Base-by-base conservation (phyloP, 2,888 invertebrate species). In the Parascotia fuliginaria region DNA sequence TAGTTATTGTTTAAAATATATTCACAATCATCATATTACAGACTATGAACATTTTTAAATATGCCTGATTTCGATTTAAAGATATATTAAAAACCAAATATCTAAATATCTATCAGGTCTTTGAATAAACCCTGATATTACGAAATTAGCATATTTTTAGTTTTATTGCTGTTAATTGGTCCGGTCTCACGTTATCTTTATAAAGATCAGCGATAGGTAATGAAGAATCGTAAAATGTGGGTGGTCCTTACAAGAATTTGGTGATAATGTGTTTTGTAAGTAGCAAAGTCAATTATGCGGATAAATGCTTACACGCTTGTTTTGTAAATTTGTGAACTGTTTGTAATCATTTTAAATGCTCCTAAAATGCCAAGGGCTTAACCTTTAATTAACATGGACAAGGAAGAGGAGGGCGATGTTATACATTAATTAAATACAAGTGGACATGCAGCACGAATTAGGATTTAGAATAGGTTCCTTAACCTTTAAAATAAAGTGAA, bases 351-450 rank as follows among this genome's bases (percentile, higher is more conserved):
- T 32, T 53, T 53, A 43, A 52, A 38, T 32, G 36, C 29, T 45
- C 40, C 40, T 28, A 38, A 44, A 37, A 41, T 50, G 40, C 15
- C 16, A 41, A 38, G 41, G 41, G 39, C 50, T 55, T 39, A 60
- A 54, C 45, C 49, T 56, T 71, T 70, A 66, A 70, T 74, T 69
- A 66, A 63, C 45, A 53, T 54, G 32, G 42, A 61, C 55, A 56
- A 51, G 40, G 55, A 59, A 56, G 42, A 55, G 64, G 61, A 60
- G 56, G 48, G 46, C 31, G 46, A 32, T 48, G 57, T 47, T 61
- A 60, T 57, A 53, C 67, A 70, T 73, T 68, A 73, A 73, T 71
- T 70, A 65, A 47, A 60, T 65, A 58, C 60, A 58, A 54, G 44
- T 43, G 55, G 55, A 42, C 60, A 46, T 55, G 58, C 44, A 53